Evolutionary conservation across 2,113 vertebrate genomes (phyloP).

Genomic region (Tamias sibiricus): DNA sequence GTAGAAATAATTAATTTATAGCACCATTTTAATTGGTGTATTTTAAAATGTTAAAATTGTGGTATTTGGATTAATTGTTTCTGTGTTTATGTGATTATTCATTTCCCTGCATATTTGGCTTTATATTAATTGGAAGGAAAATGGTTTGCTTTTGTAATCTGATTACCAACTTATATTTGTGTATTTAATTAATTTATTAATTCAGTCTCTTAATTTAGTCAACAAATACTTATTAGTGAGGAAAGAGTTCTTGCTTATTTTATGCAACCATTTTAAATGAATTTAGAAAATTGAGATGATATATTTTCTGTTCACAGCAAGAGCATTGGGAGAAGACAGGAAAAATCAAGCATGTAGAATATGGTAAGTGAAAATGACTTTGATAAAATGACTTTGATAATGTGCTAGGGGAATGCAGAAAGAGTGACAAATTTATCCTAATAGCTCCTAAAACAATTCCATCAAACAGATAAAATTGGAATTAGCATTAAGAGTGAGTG

Average conservation of each 20-base stretch:
- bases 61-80: conserved; percentile 47
- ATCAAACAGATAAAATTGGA: neutral
- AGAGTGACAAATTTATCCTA: neutral
- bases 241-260: neutral
- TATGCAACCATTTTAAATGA: neutral
- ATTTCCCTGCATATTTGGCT: neutral
- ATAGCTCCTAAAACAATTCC: neutral
- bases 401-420: neutral
- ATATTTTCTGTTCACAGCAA: neutral
- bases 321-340: neutral
- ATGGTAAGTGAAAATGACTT: neutral
- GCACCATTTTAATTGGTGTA: conserved; percentile 43
- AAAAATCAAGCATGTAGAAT: neutral
- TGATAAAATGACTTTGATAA: neutral
- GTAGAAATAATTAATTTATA: conserved; percentile 63
- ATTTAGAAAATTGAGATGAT: conserved; percentile 3
- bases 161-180: neutral
- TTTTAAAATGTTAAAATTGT: conserved; percentile 57
- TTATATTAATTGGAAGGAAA: neutral
- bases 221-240: conserved; percentile 23
- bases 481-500: neutral
- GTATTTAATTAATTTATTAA: conserved; percentile 39
- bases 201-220: neutral
- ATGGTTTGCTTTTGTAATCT: conserved; percentile 16
- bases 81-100: conserved; percentile 32